Base-by-base conservation (phyloP, 2,888 invertebrate species). In the Drosophila yooni region DNA sequence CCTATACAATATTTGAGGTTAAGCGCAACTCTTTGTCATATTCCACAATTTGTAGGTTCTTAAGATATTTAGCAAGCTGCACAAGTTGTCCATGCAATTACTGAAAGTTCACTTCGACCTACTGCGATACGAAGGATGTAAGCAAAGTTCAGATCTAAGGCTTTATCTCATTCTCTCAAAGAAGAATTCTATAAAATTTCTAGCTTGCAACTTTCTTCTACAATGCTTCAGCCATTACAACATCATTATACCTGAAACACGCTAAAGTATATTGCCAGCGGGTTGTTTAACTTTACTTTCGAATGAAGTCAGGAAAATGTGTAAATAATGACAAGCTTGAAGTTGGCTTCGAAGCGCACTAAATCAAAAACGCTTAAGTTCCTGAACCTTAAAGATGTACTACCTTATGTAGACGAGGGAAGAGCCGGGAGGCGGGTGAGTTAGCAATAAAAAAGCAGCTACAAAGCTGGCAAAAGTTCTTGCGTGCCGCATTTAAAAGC, bases 401-500 rank as follows among this genome's bases (percentile, higher is more conserved):
- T 54, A 50, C 29, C 36, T 70, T 54, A 58, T 73, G 54, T 6
- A 1, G 60, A 29, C 1, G 36, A 3, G 18, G n/a, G 7, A 21
- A 2, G 54, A 31, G 27, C 18, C 8, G 36, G 6, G 36, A 38
- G 3, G 18, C 1, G 52, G 15, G 10, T 5, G 25, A 18, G n/a
- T n/a, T 11, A 27, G 64, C 62, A 68, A 82, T 82, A 79, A 79
- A 81, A 46, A 46, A 46, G 10, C 70, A 68, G 70, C 76, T 67
- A 68, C 77, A 82, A 77, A 70, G 63, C 76, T 73, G 68, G 63
- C 54, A 77, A 78, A 80, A 56, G 52, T 80, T 80, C 62, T 63
- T 70, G 64, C 68, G 72, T 70, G 77, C 83, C 67, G 67, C 75
- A 85, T 90, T 85, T 90, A 85, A 85, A 88, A 90, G 85, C 82